Conservation (phyloP, 2,113 vertebrate species). For the Empidonax traillii region DNA sequence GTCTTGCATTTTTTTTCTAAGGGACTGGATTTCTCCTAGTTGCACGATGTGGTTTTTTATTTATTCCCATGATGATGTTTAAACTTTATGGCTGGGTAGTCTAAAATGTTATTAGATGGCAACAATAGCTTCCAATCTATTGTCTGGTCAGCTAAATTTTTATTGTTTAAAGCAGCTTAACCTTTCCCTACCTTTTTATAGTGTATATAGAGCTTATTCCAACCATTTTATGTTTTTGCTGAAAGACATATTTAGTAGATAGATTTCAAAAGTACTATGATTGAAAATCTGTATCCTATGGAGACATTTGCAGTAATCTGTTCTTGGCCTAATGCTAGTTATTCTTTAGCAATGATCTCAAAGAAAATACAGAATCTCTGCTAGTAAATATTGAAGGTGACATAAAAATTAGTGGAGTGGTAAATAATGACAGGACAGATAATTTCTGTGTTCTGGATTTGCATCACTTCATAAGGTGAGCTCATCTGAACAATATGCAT, state of each 20-base stretch:
- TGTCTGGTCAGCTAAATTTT: constrained; percentile 48
- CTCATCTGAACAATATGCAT: constrained; percentile 31
- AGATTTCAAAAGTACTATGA: background rate
- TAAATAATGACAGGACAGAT: constrained; percentile 31
- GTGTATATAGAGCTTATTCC: background rate
- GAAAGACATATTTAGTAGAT: background rate
- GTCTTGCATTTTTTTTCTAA: background rate
- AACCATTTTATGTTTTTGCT: background rate
- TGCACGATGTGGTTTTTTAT: background rate
- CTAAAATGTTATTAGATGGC: constrained; percentile 23
- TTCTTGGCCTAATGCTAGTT: background rate
- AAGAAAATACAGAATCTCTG: constrained; percentile 10
- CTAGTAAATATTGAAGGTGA: constrained; percentile 21
- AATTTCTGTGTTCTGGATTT: constrained; percentile 15
- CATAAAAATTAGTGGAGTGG: constrained; percentile 50
- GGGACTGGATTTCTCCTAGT: background rate
- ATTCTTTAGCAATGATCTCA: background rate
- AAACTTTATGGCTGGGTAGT: constrained; percentile 4
- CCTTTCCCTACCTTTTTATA: background rate
- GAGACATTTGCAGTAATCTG: background rate
- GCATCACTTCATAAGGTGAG: background rate
- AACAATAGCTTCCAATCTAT: constrained; percentile 7
- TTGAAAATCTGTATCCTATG: background rate
- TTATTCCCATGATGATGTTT: constrained; percentile 8
- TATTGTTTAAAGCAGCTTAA: constrained; percentile 35